Evolutionary conservation across 1,140 invertebrate species (phyloP).

Genomic region (Venturia canescens): DNA sequence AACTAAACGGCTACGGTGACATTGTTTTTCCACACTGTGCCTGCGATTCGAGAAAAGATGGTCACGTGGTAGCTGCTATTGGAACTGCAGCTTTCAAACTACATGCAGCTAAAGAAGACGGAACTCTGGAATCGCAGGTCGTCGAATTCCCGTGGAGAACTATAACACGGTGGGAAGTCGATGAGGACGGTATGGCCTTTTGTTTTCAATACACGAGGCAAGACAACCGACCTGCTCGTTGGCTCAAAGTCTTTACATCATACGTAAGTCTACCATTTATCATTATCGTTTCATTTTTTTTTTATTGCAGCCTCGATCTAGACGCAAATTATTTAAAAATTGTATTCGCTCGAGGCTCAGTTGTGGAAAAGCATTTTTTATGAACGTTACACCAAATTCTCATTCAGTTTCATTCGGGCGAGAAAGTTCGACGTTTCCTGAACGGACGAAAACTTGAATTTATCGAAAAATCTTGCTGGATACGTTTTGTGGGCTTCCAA

Average conservation of each 20-base stretch:
- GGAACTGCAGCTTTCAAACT: slow-evolving; percentile 87
- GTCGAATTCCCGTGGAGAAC: slow-evolving; percentile 91
- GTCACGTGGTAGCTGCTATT: slow-evolving; percentile 90
- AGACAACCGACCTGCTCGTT: slow-evolving; percentile 87
- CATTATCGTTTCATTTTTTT: neutral
- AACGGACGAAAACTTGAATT: no score
- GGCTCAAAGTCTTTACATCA: slow-evolving; percentile 93
- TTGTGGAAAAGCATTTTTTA: no score
- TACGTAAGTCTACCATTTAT: slow-evolving; percentile 88
- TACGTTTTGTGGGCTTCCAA: no score
- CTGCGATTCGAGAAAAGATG: slow-evolving; percentile 95
- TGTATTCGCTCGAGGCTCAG: no score
- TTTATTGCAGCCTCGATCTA: neutral
- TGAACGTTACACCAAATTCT: no score
- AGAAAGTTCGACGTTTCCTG: no score
- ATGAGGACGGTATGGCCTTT: slow-evolving; percentile 94
- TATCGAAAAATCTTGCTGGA: no score
- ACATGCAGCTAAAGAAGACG: slow-evolving; percentile 92
- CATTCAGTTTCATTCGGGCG: no score
- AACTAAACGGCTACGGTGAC: slow-evolving; percentile 93
- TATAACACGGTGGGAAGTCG: slow-evolving; percentile 90
- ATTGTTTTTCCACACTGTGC: slow-evolving; percentile 96
- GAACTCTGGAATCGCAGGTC: slow-evolving; percentile 89
- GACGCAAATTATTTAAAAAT: no score
- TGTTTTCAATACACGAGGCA: slow-evolving; percentile 90